Evolutionary conservation across 2,888 invertebrate species (phyloP).

Genomic region (Brassicogethes aeneus): DNA sequence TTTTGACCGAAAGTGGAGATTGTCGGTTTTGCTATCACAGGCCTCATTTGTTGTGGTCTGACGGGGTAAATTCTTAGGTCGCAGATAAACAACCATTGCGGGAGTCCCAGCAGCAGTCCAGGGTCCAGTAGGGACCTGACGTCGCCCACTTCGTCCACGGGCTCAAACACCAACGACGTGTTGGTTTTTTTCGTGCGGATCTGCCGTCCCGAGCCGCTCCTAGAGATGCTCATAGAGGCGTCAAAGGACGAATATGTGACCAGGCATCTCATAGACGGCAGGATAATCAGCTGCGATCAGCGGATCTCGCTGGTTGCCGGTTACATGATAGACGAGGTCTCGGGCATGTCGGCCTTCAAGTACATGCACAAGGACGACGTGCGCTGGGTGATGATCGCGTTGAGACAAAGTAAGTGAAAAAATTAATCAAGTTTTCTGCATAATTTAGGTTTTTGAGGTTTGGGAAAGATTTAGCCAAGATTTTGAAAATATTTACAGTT

Average conservation of each 20-base stretch:
- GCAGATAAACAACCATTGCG: conserved; percentile 6
- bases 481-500: too few relatives aligned
- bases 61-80: too few relatives aligned
- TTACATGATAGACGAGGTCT: conserved; percentile 81
- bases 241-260: conserved; percentile 82
- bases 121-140: conserved; percentile 7
- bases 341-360: conserved; percentile 78
- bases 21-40: too few relatives aligned
- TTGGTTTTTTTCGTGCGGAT: conserved; percentile 68
- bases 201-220: conserved; percentile 60
- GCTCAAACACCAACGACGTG: conserved; percentile 21
- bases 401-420: conserved; percentile 64
- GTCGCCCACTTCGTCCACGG: background rate
- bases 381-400: conserved; percentile 78
- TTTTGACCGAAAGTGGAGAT: too few relatives aligned
- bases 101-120: conserved; percentile 7
- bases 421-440: too few relatives aligned
- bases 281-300: conserved; percentile 85
- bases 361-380: conserved; percentile 88
- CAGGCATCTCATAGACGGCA: conserved; percentile 79
- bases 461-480: too few relatives aligned
- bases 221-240: conserved; percentile 55
- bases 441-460: too few relatives aligned
- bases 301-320: conserved; percentile 83
- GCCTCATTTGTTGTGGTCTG: too few relatives aligned